Conservation (phyloP, 1,140 invertebrate genomes). For the Brachionus koreanus region DNA sequence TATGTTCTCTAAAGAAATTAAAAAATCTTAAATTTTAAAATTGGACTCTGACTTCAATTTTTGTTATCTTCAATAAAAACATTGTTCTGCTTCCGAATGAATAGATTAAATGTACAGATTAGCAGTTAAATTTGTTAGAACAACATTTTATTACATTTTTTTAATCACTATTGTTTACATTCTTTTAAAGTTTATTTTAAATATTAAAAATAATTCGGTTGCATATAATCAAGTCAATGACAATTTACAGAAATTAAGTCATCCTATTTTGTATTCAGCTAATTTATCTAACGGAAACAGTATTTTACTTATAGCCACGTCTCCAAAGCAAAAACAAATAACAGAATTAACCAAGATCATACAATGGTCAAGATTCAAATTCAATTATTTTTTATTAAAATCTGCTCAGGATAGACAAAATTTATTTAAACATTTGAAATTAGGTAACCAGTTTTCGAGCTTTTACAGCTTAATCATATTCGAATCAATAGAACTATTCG, state of each 20-base stretch:
- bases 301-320: neutral
- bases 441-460: neutral
- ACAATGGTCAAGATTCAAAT: neutral
- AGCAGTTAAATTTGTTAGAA: too few relatives aligned
- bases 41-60: too few relatives aligned
- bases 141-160: too few relatives aligned
- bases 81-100: too few relatives aligned
- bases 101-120: too few relatives aligned
- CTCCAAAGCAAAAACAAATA: neutral
- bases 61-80: too few relatives aligned
- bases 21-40: too few relatives aligned
- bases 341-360: neutral
- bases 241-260: neutral
- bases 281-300: neutral
- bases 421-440: neutral
- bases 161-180: too few relatives aligned
- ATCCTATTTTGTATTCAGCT: neutral
- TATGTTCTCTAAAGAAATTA: neutral
- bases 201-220: too few relatives aligned
- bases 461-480: conserved; percentile 5
- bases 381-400: neutral
- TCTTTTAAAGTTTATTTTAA: too few relatives aligned
- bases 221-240: too few relatives aligned
- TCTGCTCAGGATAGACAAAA: neutral
- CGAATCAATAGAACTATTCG: neutral